Conservation (phyloP, 2,797 vertebrate genomes). For the Alosa sapidissima region DNA sequence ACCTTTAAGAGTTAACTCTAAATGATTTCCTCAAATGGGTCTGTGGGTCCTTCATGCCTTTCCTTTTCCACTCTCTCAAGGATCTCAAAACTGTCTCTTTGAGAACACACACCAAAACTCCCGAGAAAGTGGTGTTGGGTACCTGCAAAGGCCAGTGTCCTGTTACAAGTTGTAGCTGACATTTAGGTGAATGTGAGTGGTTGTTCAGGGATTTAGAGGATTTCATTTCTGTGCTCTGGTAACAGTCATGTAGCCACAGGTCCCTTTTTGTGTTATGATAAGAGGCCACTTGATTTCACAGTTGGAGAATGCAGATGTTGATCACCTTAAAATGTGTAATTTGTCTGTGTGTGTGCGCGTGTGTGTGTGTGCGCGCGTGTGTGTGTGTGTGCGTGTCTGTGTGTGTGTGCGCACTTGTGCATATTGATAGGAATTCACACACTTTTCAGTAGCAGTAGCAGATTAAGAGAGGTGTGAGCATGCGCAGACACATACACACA, state of each 20-base stretch:
- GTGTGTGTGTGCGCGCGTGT: background rate
- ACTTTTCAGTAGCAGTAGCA: conserved; percentile 5
- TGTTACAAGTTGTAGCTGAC: background rate
- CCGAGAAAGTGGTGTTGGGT: background rate
- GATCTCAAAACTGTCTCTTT: background rate
- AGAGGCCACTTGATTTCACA: conserved; percentile 8
- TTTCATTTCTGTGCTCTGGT: conserved; percentile 5
- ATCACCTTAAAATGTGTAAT: conserved; percentile 17
- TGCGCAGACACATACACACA: background rate
- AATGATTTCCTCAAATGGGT: background rate
- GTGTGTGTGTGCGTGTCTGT: background rate
- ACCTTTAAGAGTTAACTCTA: too few relatives aligned
- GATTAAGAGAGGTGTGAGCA: background rate
- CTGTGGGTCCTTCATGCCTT: background rate
- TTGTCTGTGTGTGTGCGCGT: background rate
- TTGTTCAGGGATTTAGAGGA: conserved; percentile 13
- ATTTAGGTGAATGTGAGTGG: background rate
- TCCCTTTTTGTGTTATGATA: background rate
- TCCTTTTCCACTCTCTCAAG: background rate
- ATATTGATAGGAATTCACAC: background rate
- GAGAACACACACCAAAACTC: background rate
- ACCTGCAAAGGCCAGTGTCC: background rate
- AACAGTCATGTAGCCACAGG: background rate
- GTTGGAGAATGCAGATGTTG: background rate
- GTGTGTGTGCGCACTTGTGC: background rate